Conservation (phyloP, 2,797 vertebrate species). For the Gymnocypris eckloni region DNA sequence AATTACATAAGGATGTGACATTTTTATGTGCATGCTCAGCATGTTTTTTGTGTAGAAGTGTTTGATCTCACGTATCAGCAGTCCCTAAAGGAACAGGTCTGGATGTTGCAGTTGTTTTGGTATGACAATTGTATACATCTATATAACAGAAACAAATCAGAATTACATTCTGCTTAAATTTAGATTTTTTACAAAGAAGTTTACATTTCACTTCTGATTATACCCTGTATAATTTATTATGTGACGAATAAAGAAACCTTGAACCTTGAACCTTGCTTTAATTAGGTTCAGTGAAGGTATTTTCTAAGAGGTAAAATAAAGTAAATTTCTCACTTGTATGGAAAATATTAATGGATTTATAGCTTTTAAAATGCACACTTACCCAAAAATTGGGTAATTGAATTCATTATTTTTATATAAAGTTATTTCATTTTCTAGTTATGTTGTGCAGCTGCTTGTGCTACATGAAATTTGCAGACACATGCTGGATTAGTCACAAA, state of each 20-base stretch:
- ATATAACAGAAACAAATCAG: not conserved
- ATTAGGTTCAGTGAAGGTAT: not conserved
- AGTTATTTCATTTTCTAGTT: not conserved
- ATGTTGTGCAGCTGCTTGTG: not conserved
- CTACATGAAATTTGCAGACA: not conserved
- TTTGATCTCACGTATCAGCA: not conserved
- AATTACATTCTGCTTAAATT: not conserved
- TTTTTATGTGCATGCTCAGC: conserved; percentile 6
- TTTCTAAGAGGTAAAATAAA: not conserved
- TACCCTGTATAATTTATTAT: too few species aligned
- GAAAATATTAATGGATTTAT: not conserved
- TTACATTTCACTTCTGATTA: too few species aligned
- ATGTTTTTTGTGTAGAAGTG: not conserved
- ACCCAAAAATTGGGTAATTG: not conserved
- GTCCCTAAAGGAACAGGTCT: not conserved
- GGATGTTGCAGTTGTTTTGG: not conserved
- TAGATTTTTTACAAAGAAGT: too few species aligned
- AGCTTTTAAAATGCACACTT: not conserved
- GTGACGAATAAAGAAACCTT: too few species aligned
- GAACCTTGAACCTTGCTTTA: too few species aligned
- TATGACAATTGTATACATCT: not conserved
- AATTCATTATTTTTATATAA: not conserved
- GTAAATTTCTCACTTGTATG: not conserved
- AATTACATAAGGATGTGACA: not conserved
- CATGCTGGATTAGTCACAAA: not conserved